A percentile compares a stretch with the other conserved stretches of the same genome.
phyloP scores from a whole-genome alignment of 2,797 vertebrate species.

The Bucorvus abyssinicus region DNA sequence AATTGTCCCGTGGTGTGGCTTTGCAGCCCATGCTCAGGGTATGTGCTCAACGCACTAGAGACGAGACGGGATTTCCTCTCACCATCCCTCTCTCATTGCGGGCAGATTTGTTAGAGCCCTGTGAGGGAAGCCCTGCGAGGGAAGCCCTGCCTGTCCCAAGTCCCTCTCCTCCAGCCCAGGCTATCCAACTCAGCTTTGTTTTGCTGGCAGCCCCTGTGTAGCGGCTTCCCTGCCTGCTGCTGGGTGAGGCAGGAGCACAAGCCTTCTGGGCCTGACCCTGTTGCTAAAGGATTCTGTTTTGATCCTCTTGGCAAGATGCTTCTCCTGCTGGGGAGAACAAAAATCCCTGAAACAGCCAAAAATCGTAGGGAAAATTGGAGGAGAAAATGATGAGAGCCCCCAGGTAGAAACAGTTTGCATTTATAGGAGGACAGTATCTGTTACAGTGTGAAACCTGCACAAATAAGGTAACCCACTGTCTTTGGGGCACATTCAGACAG shows the following conservation, averaged over 20 bases:
- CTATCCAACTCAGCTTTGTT: neutral
- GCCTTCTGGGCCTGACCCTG: neutral
- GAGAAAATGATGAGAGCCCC: neutral
- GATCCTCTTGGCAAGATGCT: neutral
- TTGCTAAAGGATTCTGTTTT: conserved; percentile 24
- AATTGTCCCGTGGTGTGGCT: neutral
- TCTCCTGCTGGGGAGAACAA: neutral
- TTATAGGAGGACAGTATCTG: neutral
- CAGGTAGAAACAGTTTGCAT: neutral
- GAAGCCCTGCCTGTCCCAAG: neutral
- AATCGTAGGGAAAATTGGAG: neutral
- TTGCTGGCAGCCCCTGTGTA: neutral
- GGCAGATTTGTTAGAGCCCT: neutral
- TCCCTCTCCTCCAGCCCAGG: neutral
- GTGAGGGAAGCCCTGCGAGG: neutral
- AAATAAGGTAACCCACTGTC: neutral
- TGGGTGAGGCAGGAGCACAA: neutral
- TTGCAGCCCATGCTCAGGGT: neutral
- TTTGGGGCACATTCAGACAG: neutral
- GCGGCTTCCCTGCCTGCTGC: neutral
- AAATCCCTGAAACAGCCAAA: neutral
- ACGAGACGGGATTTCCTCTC: neutral
- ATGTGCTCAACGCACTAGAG: fast-evolving
- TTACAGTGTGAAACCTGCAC: neutral
- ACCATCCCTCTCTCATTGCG: neutral